Percentiles rank a stretch among this genome's conserved stretches.
Conservation (phyloP, 1,140 invertebrate genomes). For the Mycetomoellerius zeteki region DNA sequence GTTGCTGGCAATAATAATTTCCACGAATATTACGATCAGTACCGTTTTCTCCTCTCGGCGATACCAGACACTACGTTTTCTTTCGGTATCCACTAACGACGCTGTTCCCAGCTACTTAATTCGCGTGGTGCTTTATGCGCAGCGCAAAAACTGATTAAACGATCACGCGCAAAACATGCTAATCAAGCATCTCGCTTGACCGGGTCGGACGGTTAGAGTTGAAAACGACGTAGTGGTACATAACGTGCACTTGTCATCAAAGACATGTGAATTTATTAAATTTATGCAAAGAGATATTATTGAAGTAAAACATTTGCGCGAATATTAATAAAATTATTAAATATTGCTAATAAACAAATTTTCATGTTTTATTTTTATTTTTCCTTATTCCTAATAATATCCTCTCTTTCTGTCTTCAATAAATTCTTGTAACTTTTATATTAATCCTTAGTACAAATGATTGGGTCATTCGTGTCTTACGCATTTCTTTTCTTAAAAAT, state of each 20-base stretch:
- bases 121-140: conserved; percentile 67
- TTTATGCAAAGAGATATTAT: background rate
- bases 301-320: background rate
- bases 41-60: background rate
- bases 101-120: conserved; percentile 66
- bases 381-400: background rate
- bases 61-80: conserved; percentile 31
- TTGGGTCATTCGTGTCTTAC: no score
- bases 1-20: conserved; percentile 67
- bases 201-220: background rate
- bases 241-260: conserved; percentile 1
- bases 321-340: background rate
- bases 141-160: conserved; percentile 32
- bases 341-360: background rate
- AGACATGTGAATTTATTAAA: conserved; percentile 12
- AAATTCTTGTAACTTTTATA: background rate
- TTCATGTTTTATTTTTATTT: background rate
- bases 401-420: background rate
- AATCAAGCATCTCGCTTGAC: conserved; percentile 22
- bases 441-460: no score
- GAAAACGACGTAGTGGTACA: background rate
- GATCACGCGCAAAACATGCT: conserved; percentile 27
- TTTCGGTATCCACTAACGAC: conserved; percentile 63
- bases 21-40: conserved; percentile 65
- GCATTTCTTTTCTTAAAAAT: no score